A percentile compares a stretch with the other conserved stretches of the same genome.
phyloP scores from a whole-genome alignment of 2,888 invertebrate genomes.

The Tanaodytes sp. region DNA sequence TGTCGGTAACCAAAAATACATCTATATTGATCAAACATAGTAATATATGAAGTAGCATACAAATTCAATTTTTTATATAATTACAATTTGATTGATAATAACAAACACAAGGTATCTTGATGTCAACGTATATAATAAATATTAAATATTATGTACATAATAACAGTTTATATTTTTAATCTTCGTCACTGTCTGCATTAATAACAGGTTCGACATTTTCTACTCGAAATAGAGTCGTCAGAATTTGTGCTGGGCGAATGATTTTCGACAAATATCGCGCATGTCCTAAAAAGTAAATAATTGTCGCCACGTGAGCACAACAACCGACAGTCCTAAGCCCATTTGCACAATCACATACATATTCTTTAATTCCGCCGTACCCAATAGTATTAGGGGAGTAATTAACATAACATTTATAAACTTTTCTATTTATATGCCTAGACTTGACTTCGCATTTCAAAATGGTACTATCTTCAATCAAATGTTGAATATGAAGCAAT shows the following conservation, averaged over 20 bases:
- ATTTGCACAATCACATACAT: conserved; percentile 21
- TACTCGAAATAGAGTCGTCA: conserved; percentile 7
- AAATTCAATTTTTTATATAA: no score
- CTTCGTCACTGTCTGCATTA: conserved; percentile 18
- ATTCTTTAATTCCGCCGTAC: conserved; percentile 4
- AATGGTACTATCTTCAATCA: background rate
- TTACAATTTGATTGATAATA: no score
- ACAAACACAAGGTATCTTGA: no score
- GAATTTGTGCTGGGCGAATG: conserved; percentile 18
- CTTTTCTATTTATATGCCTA: conserved; percentile 14
- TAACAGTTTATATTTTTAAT: background rate
- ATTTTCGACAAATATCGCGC: conserved; percentile 23
- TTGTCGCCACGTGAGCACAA: conserved; percentile 10
- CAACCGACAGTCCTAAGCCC: conserved; percentile 18
- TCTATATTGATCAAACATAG: no score
- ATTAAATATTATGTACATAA: no score
- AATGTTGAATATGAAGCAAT: background rate
- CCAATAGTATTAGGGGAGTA: conserved; percentile 9
- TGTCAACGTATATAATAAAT: no score
- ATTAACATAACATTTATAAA: conserved; percentile 20
- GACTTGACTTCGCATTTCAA: conserved; percentile 23
- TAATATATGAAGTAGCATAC: no score
- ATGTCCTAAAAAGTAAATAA: conserved; percentile 28
- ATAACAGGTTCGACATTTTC: conserved; percentile 15
- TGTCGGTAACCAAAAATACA: no score